Evolutionary conservation across 2,113 vertebrate species (phyloP), one percentile per base, ranked within the genome.

Genomic region (Eretmochelys imbricata): DNA sequence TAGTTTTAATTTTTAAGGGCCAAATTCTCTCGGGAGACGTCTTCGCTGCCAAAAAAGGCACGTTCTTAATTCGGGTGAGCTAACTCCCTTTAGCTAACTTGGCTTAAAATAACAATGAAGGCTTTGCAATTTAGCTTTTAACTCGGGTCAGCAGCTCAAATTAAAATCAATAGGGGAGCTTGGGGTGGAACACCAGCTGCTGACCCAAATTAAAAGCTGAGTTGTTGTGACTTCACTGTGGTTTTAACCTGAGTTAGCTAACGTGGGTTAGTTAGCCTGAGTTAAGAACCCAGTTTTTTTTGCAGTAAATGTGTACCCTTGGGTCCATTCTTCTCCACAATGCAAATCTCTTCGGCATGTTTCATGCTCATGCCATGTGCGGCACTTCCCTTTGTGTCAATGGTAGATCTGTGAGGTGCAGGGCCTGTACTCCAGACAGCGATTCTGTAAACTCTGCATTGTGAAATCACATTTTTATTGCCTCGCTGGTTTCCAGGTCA

Each of bases 21-120:
- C 50, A 25, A 10, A 16, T 91, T 22, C 82, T 78, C 5, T 31
- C 24, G 19, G 54, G 65, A 20, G n/a, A 82, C 49, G 10, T 22
- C 4, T 0, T 72, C 2, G n/a, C 65, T 38, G 35, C 17, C 17
- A 38, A 72, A 72, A 72, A 72, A 38, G 17, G 9, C 1, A 19
- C 20, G 19, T 22, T 38, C 65, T n/a, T 38, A 22, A 38, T 4
- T 72, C 2, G 8, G n/a, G 65, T 38, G 20, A 72, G 62, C 59
- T n/a, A 69, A 69, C 35, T 35, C 62, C 19, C 16, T 3, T 35
- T n/a, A 35, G 65, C 65, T 72, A 38, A 72, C 19, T 72, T 72
- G 65, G n/a, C 17, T 72, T 72, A 20, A 72, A 72, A 72, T 38
- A 72, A n/a, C 65, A 22, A 19, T 72, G 65, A 72, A 72, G 35